These are phyloP conservation scores for Oxyruncus cristatus DNA, from an alignment of 2,113 vertebrate genomes.

Conservation along the genomic window DNA sequence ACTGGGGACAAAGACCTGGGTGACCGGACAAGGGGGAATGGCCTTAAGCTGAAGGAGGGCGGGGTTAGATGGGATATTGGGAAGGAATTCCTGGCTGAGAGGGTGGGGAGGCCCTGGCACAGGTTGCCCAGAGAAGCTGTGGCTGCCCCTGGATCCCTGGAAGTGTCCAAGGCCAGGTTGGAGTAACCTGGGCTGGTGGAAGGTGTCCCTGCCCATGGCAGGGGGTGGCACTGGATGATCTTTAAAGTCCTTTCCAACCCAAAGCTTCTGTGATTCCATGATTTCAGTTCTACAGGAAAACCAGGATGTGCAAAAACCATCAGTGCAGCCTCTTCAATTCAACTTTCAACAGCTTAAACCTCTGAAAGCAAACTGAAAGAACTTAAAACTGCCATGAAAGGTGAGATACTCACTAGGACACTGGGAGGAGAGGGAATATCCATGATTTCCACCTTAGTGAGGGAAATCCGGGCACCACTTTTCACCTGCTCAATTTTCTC, in stretches of 20 bases:
- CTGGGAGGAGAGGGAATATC: conserved; percentile 28
- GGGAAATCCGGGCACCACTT: conserved; percentile 56
- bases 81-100: not conserved
- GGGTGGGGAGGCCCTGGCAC: not conserved
- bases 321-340: not conserved
- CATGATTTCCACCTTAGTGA: conserved; percentile 24
- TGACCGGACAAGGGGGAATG: not conserved
- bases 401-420: conserved; percentile 60
- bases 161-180: not conserved
- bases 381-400: not conserved
- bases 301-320: rapidly evolving
- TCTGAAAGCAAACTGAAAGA: not conserved
- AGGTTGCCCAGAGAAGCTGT: not conserved
- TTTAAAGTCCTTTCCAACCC: not conserved
- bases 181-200: not conserved
- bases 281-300: not conserved
- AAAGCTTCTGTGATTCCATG: not conserved
- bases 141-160: not conserved
- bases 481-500: conserved; percentile 75
- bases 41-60: rapidly evolving
- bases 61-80: rapidly evolving
- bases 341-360: not conserved
- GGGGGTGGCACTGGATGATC: rapidly evolving
- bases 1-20: rapidly evolving
- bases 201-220: not conserved